Evolutionary conservation across 2,113 vertebrate genomes (phyloP), one percentile per base, ranked within the genome.

Genomic region (Aspiorhynchus laticeps): DNA sequence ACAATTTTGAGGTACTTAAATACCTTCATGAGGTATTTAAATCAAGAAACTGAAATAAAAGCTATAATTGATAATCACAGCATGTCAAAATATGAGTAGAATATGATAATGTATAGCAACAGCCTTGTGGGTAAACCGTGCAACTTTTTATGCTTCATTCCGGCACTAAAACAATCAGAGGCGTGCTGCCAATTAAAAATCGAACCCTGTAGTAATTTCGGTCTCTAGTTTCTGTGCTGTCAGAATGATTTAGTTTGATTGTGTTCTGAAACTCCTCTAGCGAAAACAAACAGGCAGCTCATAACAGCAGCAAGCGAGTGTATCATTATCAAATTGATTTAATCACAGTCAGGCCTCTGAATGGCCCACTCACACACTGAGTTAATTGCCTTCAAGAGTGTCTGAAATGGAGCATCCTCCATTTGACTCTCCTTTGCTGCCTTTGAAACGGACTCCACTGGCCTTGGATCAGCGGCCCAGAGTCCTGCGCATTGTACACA

Each of bases 291-390:
- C 89, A 90, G 74, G 84, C 85, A 28, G n/a, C 69, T 86, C 69
- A 88, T 80, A 84, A 84, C 74, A 83, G 51, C 87, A 85, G 69
- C 51, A 38, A 78, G 85, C 61, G 82, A 85, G 86, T 87, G 82
- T 91, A 84, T 92, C 67, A 90, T 91, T 88, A 90, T 89, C 87
- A 86, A 87, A 87, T 90, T 88, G 83, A 85, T 83, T 90, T 86
- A 89, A 90, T 92, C 87, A 86, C 89, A 87, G 86, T 33, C 88
- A 87, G 88, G 83, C 79, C 36, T 87, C 61, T 83, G 65, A 86
- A 75, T 84, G 67, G 87, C 78, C 80, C 74, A 65, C 85, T 80
- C 88, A 38, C 83, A 87, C 75, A 67, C 80, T 1, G n/a, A 89
- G 74, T 14, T 89, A 91, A 89, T 89, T 85, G 80, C 67, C n/a